phyloP scores from a whole-genome alignment of 2,888 invertebrate species.

The Drosophila atripex region DNA sequence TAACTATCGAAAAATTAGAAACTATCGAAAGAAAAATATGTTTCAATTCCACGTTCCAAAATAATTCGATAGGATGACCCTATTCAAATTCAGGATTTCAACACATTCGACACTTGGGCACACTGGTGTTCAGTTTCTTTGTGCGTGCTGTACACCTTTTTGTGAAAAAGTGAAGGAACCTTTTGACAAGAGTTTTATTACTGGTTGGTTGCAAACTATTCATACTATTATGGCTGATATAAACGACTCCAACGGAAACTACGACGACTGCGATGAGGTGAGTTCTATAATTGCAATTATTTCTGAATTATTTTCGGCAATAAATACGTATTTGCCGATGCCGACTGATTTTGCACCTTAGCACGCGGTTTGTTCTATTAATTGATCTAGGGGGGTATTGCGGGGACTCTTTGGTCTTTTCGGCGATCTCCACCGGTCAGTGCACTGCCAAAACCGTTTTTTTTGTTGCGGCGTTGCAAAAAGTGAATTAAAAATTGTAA shows the following conservation, averaged over 20 bases:
- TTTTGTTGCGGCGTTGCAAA: background rate
- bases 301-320: background rate
- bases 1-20: background rate
- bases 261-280: conserved; percentile 77
- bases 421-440: conserved; percentile 12
- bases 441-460: conserved; percentile 17
- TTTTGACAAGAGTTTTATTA: conserved; percentile 6
- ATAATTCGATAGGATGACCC: background rate
- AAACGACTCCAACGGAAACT: conserved; percentile 78
- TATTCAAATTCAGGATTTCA: background rate
- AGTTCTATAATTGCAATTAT: conserved; percentile 24
- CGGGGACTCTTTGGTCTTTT: conserved; percentile 9
- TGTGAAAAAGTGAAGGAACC: conserved; percentile 26
- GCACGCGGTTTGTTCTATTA: conserved; percentile 3
- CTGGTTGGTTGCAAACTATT: conserved; percentile 12
- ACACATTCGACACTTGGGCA: conserved; percentile 28
- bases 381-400: background rate
- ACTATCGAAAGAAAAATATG: background rate
- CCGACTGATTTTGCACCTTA: conserved; percentile 35
- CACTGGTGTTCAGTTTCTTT: conserved; percentile 47
- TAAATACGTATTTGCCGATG: conserved; percentile 13
- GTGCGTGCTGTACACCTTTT: conserved; percentile 53
- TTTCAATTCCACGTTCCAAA: background rate
- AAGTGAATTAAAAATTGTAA: background rate
- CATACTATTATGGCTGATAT: conserved; percentile 64